Evolutionary conservation across 2,113 vertebrate genomes (phyloP), one percentile per base, ranked within the genome.

Genomic region (Prinia subflava): DNA sequence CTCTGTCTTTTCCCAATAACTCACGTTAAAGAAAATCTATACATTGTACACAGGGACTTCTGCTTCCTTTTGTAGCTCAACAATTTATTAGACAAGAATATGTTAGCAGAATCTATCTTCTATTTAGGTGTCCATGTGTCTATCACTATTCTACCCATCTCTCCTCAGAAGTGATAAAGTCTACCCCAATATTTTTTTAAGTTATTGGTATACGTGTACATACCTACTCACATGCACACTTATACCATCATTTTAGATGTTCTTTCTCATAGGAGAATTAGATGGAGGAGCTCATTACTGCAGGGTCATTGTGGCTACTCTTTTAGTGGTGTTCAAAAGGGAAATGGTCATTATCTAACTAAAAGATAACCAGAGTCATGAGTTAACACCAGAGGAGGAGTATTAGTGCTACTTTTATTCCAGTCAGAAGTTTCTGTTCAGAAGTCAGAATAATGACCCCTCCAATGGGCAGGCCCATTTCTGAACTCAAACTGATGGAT

Each of bases 11-110:
- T 91, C 49, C 57, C 87, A 83, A 23, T 67, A 90, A 77, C 56
- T 77, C 85, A 79, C 25, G n/a, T 84, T 94, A 89, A 73, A 71
- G 79, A 92, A 93, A 96, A 93, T 90, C 93, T 83, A 83, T 91
- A 79, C 15, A 4, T 25, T 77, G 39, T 81, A 71, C 77, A 67
- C 23, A 77, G 33, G 19, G 22, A 83, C 15, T 71, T 92, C 47
- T 79, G 35, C 63, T 82, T 82, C 90, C 92, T 75, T 90, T 86
- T 90, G 80, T 83, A 81, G 84, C 46, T 87, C 75, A 91, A 90
- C 62, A 89, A 70, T 89, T 87, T 81, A 91, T 90, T 89, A 87
- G 31, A 86, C 86, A 91, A 73, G 68, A 62, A 92, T 75, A 49
- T 44, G 28, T 67, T 67, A 56, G 25, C 33, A 65, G 89, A 88